Percentiles rank a stretch among this genome's conserved stretches.
These are phyloP conservation scores for Mayetiola destructor DNA, from an alignment of 2,888 invertebrate genomes.

Conservation along the genomic window DNA sequence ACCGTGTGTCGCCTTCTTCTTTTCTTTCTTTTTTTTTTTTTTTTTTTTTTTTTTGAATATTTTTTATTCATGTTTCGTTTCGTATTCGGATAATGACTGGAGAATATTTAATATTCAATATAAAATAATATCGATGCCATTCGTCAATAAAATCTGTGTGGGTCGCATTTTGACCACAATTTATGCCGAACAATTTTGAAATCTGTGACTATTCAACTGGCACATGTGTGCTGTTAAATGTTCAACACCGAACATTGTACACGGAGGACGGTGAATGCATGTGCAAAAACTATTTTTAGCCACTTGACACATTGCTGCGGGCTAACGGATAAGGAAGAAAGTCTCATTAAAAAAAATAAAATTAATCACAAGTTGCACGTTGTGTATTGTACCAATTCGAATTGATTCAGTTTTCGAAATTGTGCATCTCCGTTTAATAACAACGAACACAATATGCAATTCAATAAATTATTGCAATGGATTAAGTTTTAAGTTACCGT, in stretches of 20 bases:
- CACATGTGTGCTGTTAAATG: neutral
- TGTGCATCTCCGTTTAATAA: too few species aligned
- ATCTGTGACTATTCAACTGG: neutral
- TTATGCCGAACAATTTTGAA: too few species aligned
- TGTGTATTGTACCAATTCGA: too few species aligned
- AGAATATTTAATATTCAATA: neutral
- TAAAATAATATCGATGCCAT: neutral
- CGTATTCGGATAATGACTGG: too few species aligned
- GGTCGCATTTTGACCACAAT: neutral
- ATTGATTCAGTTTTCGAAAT: too few species aligned
- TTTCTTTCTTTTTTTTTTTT: too few species aligned
- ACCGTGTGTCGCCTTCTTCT: too few species aligned
- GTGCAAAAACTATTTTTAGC: slow-evolving; percentile 7
- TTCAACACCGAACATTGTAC: neutral
- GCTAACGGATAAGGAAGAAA: neutral
- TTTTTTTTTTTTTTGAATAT: too few species aligned
- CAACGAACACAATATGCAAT: too few species aligned
- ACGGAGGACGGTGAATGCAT: neutral
- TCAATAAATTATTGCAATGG: neutral
- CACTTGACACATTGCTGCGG: neutral
- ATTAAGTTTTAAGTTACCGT: slow-evolving; percentile 13
- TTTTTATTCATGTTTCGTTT: too few species aligned
- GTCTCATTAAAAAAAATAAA: too few species aligned
- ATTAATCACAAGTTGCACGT: too few species aligned
- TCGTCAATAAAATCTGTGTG: slow-evolving; percentile 8